phyloP scores from a whole-genome alignment of 2,113 vertebrate species.

The Nicator chloris region DNA sequence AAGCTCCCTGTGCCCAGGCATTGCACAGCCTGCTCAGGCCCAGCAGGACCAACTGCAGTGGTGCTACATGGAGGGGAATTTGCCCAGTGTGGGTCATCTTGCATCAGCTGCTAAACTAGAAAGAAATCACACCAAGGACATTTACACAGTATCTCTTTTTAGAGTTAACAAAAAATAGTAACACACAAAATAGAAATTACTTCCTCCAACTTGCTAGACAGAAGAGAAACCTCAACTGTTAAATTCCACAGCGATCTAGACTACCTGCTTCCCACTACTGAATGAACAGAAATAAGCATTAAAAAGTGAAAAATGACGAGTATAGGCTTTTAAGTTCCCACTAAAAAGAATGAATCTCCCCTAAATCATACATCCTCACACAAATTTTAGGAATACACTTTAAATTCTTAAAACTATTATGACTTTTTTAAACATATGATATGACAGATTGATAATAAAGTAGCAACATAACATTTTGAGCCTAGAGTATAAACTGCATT shows the following conservation, averaged over 20 bases:
- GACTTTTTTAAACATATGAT: neutral
- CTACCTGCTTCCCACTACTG: neutral
- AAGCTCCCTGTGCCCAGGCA: neutral
- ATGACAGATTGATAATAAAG: neutral
- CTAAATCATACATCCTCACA: neutral
- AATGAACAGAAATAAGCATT: neutral
- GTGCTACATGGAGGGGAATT: accelerated
- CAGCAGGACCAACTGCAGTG: accelerated
- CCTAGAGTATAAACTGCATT: neutral
- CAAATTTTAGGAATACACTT: neutral
- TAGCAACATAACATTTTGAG: neutral
- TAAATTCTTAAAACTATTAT: neutral
- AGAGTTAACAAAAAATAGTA: neutral
- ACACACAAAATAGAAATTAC: neutral
- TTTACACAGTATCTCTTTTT: neutral
- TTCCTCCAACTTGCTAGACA: neutral
- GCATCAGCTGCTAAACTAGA: neutral
- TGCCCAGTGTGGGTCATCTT: accelerated
- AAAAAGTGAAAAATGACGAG: neutral
- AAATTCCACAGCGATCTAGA: neutral
- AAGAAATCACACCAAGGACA: neutral
- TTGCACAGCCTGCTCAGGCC: neutral
- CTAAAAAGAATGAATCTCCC: neutral
- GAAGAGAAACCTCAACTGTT: neutral
- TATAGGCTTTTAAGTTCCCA: neutral